Evolutionary conservation across 1,140 invertebrate genomes (phyloP), one percentile per base, ranked within the genome.

Genomic region (Oscheius sp.): DNA sequence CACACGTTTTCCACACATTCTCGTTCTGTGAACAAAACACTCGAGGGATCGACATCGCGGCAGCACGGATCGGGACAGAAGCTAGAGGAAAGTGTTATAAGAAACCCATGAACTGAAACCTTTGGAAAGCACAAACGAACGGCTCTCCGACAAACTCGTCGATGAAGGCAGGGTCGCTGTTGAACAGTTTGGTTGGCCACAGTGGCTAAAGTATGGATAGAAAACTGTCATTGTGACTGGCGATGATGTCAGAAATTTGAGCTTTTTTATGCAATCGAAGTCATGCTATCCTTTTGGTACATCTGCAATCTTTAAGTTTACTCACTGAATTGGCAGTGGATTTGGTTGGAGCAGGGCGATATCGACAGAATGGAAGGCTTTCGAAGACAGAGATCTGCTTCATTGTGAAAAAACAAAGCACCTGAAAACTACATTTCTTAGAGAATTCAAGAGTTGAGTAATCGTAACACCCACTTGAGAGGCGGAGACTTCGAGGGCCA

Each of bases 1-100:
- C 49, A 55, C 4, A 55, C 49, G 23, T 55, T 55, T 15, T 10
- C 23, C 61, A 32, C 15, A 34, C 61, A 63, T 32, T 63, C 61
- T 13, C 15, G 18, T 63, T 34, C 31, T 13, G 32, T 63, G 31
- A 34, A 63, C 32, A 18, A 32, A 34, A 63, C 15, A 63, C 32
- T 1, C 28, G 10, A 7, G 7, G 32, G 31, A 34, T 36, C 61
- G 61, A 38, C 61, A n/a, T 63, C 61, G 26, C 10, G 61, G 26
- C 61, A 63, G 31, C 61, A 63, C 61, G 36, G 32, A 34, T 63
- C 61, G 10, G 61, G 61, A 26, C 61, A 63, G 61, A 63, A 63
- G 29, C 61, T 63, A 59, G 29, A 18, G 55, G 23, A 59, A 15
- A 31, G 20, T 59, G 13, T 10, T 13, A 13, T 59, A 23, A 15